Conservation (phyloP, 2,797 vertebrate species). For the Prionace glauca region DNA sequence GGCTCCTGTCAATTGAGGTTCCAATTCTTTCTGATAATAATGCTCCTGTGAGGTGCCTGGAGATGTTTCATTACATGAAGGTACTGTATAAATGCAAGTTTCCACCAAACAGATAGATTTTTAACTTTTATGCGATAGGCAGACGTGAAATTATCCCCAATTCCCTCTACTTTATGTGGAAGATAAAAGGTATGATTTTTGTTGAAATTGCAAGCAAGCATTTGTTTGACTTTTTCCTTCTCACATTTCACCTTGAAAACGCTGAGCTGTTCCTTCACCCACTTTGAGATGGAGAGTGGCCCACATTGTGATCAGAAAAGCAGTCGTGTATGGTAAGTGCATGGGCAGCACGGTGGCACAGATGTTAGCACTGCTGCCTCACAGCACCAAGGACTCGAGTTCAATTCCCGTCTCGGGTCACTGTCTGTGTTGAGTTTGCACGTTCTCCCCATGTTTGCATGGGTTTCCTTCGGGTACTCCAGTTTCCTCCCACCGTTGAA, state of each 20-base stretch:
- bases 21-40: background rate
- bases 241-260: background rate
- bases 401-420: no score
- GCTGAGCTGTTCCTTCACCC: background rate
- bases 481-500: no score
- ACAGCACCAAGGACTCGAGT: no score
- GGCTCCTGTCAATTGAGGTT: no score
- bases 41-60: background rate
- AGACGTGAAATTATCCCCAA: background rate
- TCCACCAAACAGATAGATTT: background rate
- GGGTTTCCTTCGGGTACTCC: no score
- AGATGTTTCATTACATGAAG: background rate
- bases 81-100: background rate
- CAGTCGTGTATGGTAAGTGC: constrained; percentile 19
- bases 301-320: constrained; percentile 46
- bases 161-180: background rate
- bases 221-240: background rate
- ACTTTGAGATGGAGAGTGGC: constrained; percentile 41
- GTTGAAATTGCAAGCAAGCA: background rate
- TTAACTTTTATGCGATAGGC: background rate
- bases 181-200: background rate
- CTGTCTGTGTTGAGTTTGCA: no score
- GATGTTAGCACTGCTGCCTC: no score
- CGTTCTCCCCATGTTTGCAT: no score
- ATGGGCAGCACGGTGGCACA: no score